A percentile compares a stretch with the other conserved stretches of the same genome.
phyloP scores from a whole-genome alignment of 1,140 invertebrate species.

The Asbolus verrucosus region DNA sequence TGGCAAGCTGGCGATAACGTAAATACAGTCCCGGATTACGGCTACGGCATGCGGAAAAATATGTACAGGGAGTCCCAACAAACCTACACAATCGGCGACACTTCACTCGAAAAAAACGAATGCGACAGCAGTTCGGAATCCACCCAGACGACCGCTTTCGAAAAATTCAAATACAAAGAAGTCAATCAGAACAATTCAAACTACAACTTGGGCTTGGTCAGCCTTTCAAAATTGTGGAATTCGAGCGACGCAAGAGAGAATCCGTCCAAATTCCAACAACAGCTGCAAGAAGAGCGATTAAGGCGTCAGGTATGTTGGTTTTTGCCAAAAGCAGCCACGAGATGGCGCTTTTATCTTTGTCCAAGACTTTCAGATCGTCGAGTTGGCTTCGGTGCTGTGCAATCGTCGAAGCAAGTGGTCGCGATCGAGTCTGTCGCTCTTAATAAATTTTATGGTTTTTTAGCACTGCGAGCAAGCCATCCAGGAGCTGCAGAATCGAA shows the following conservation, averaged over 20 bases:
- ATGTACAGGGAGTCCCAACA: conserved; percentile 1
- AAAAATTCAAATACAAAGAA: conserved; percentile 35
- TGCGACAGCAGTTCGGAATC: conserved; percentile 57
- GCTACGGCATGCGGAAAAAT: conserved; percentile 54
- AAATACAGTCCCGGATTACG: conserved; percentile 63
- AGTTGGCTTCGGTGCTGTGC: background rate
- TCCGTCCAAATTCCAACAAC: conserved; percentile 65
- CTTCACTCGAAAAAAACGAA: conserved; percentile 47
- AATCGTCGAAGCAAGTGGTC: background rate
- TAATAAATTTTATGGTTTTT: conserved; percentile 37
- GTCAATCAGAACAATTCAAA: conserved; percentile 31
- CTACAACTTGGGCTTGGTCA: conserved; percentile 62
- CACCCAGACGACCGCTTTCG: conserved; percentile 56
- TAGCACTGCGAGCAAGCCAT: conserved; percentile 84
- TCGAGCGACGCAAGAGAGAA: conserved; percentile 52
- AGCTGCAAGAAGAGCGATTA: conserved; percentile 82
- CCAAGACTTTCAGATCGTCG: background rate
- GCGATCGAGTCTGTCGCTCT: background rate
- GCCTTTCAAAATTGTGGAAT: conserved; percentile 70
- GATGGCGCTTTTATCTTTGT: no score
- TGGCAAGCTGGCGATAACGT: conserved; percentile 60
- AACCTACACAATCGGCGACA: no score
- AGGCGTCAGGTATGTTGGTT: conserved; percentile 75
- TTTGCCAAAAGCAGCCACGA: no score
- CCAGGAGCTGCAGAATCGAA: conserved; percentile 76